These are phyloP conservation scores for Ophion ellenae DNA, from an alignment of 2,888 invertebrate species.

Conservation along the genomic window DNA sequence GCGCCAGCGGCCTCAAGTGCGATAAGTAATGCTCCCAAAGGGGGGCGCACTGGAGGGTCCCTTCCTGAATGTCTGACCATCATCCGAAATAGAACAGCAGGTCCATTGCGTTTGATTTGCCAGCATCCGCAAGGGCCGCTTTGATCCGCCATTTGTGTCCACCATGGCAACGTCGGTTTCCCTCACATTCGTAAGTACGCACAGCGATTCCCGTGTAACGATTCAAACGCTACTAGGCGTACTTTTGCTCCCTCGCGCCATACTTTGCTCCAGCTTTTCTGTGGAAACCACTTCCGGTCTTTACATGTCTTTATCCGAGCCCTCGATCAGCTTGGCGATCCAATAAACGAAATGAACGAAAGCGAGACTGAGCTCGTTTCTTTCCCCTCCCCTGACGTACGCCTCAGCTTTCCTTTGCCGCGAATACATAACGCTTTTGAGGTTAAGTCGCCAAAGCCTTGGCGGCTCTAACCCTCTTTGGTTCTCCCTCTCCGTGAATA, in stretches of 20 bases:
- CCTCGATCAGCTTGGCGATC: conserved; percentile 46
- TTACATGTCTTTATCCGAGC: conserved; percentile 38
- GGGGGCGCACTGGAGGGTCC: no score
- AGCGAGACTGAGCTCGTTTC: conserved; percentile 26
- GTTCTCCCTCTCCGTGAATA: no score
- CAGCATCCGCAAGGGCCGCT: not conserved
- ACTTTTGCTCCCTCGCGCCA: not conserved
- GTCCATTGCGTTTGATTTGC: no score
- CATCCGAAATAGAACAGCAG: no score
- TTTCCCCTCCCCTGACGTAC: no score
- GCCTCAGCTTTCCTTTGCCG: no score
- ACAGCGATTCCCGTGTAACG: not conserved
- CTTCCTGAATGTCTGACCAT: no score
- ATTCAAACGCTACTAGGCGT: not conserved
- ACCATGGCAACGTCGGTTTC: not conserved
- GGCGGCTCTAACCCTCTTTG: not conserved
- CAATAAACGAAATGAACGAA: conserved; percentile 50
- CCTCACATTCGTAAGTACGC: not conserved
- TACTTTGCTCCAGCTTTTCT: not conserved
- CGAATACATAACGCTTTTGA: not conserved
- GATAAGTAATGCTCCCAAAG: no score
- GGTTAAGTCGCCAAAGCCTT: not conserved
- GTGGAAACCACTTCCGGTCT: conserved; percentile 34
- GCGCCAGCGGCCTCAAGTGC: no score
- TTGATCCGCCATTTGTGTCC: not conserved